phyloP scores from a whole-genome alignment of 1,140 invertebrate genomes.

The Saxidomus purpurata region DNA sequence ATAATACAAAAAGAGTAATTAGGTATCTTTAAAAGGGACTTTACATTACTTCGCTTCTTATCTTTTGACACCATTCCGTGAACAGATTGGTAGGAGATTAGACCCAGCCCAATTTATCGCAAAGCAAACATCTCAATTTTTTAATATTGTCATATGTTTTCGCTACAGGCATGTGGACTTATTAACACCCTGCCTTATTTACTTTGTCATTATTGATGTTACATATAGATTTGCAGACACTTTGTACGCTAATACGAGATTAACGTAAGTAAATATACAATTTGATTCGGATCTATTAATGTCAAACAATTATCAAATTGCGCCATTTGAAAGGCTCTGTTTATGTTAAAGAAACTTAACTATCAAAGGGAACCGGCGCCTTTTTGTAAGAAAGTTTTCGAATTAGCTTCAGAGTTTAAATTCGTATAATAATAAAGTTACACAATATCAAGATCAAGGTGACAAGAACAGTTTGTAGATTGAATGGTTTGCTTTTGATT shows the following conservation, averaged over 20 bases:
- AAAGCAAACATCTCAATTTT: conserved; percentile 60
- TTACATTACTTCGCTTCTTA: conserved; percentile 38
- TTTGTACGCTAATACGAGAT: conserved; percentile 59
- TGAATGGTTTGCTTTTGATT: conserved; percentile 6
- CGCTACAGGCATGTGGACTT: conserved; percentile 57
- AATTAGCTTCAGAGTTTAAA: conserved; percentile 21
- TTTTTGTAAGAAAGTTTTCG: conserved; percentile 10
- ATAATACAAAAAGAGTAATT: conserved; percentile 11
- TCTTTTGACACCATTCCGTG: conserved; percentile 58
- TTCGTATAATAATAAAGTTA: conserved; percentile 30
- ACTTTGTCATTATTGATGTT: conserved; percentile 63
- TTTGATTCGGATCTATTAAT: conserved; percentile 16
- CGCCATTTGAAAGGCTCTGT: conserved; percentile 15
- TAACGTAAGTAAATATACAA: conserved; percentile 57
- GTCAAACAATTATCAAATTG: conserved; percentile 48
- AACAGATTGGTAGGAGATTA: conserved; percentile 59
- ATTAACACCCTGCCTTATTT: conserved; percentile 60
- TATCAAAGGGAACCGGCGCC: conserved; percentile 43
- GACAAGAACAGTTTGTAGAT: background rate
- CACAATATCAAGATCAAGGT: background rate
- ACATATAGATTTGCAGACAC: conserved; percentile 43
- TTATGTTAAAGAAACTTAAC: background rate
- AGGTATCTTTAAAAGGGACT: background rate
- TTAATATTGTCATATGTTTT: conserved; percentile 49
- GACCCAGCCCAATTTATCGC: conserved; percentile 13